phyloP scores from a whole-genome alignment of 2,888 invertebrate species.

The Timandra comae region DNA sequence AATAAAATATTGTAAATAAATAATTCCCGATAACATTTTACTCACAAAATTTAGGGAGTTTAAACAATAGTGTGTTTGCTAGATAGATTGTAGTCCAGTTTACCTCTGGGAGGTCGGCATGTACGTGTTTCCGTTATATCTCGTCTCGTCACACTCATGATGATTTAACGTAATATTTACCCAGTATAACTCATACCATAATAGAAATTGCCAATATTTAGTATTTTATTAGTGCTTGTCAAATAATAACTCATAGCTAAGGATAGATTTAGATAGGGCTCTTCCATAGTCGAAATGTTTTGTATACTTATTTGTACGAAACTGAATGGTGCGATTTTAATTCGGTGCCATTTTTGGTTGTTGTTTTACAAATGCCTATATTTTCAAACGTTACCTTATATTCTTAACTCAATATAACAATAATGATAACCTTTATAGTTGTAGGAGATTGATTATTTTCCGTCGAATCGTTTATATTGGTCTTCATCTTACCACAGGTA shows the following conservation, averaged over 20 bases:
- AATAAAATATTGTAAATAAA: slow-evolving; percentile 60
- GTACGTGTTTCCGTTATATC: slow-evolving; percentile 9
- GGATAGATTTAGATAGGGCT: slow-evolving; percentile 22
- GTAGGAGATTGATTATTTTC: slow-evolving; percentile 13
- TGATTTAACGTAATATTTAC: slow-evolving; percentile 6
- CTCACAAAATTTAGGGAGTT: slow-evolving; percentile 27
- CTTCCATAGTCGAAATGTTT: slow-evolving; percentile 32
- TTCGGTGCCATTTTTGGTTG: slow-evolving; percentile 73
- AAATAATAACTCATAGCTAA: slow-evolving; percentile 17
- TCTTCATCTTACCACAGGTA: no score
- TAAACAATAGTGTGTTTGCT: slow-evolving; percentile 22
- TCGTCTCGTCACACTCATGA: slow-evolving; percentile 2
- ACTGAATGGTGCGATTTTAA: slow-evolving; percentile 58
- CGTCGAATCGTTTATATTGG: no score
- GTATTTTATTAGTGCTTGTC: slow-evolving; percentile 22
- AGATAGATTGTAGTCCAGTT: slow-evolving; percentile 19
- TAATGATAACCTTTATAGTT: slow-evolving; percentile 25
- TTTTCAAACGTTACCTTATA: slow-evolving; percentile 59
- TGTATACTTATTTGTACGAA: slow-evolving; percentile 35
- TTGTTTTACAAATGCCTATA: slow-evolving; percentile 57
- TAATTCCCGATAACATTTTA: slow-evolving; percentile 43
- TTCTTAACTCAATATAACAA: slow-evolving; percentile 31
- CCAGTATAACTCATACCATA: slow-evolving; percentile 16
- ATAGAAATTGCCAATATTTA: slow-evolving; percentile 15
- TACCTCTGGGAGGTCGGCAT: slow-evolving; percentile 11